phyloP scores from a whole-genome alignment of 2,888 invertebrate genomes.

The Perdita meconis region DNA sequence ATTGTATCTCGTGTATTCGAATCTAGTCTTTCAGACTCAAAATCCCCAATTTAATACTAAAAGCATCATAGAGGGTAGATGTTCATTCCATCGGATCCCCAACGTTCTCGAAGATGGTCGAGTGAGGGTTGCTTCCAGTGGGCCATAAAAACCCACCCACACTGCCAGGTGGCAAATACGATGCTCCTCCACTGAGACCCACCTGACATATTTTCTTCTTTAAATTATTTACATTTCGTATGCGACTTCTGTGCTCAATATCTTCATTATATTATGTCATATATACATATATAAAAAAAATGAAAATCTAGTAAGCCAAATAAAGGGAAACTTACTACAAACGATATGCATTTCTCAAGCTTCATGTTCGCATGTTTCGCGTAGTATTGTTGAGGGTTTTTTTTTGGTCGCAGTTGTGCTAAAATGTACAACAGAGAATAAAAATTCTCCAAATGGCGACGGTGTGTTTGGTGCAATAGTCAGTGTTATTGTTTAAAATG shows the following conservation, averaged over 20 bases:
- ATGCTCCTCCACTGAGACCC: conserved; percentile 81
- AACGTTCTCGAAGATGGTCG: conserved; percentile 82
- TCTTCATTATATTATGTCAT: conserved; percentile 20
- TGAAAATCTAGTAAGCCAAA: conserved; percentile 58
- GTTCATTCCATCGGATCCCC: conserved; percentile 82
- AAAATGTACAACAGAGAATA: conserved; percentile 16
- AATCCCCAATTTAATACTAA: conserved; percentile 67
- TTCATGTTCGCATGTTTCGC: conserved; percentile 46
- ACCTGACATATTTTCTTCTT: conserved; percentile 74
- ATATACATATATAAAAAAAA: conserved; percentile 38
- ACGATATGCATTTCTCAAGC: conserved; percentile 52
- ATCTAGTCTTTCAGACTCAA: conserved; percentile 69
- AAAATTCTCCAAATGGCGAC: conserved; percentile 25
- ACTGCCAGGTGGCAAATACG: conserved; percentile 81
- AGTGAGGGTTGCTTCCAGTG: conserved; percentile 80
- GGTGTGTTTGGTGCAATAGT: conserved; percentile 50
- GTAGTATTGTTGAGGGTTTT: conserved; percentile 29
- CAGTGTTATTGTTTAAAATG: conserved; percentile 29
- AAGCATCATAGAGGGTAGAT: conserved; percentile 56
- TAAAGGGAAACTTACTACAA: conserved; percentile 54
- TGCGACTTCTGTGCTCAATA: conserved; percentile 27
- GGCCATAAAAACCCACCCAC: conserved; percentile 82
- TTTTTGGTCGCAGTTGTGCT: conserved; percentile 36
- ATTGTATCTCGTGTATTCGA: conserved; percentile 53
- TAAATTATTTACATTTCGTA: conserved; percentile 62